These are phyloP conservation scores for Limanda limanda DNA, from an alignment of 2,113 vertebrate genomes.

Conservation along the genomic window DNA sequence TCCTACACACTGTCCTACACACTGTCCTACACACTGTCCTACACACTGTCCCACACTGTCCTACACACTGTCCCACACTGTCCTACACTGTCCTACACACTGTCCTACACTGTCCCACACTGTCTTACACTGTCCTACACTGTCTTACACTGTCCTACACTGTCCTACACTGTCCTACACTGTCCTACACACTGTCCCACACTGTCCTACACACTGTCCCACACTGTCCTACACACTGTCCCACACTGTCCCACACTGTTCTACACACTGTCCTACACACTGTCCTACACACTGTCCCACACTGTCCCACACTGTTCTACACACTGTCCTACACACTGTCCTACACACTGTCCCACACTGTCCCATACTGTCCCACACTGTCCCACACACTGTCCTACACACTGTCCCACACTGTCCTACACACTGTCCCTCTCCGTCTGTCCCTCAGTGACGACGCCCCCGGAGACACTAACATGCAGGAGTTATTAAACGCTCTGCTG, in stretches of 20 bases:
- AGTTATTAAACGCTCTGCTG: conserved; percentile 84
- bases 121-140: not conserved
- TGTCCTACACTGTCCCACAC: not conserved
- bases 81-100: not conserved
- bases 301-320: too few relatives aligned
- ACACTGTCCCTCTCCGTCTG: not conserved
- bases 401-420: not conserved
- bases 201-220: too few relatives aligned
- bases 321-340: not conserved
- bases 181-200: not conserved
- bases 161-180: not conserved
- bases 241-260: too few relatives aligned
- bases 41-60: too few relatives aligned
- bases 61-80: not conserved
- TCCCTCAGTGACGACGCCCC: conserved; percentile 90
- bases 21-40: not conserved
- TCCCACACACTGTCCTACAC: too few relatives aligned
- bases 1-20: too few relatives aligned
- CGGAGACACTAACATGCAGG: conserved; percentile 86
- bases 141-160: not conserved
- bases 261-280: too few relatives aligned
- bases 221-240: not conserved
- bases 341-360: too few relatives aligned
- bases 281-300: not conserved
- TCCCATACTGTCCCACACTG: not conserved